Percentiles rank a stretch among this genome's conserved stretches.
Conservation (phyloP, 2,113 vertebrate genomes). For the Phrynosoma blainvillii region DNA sequence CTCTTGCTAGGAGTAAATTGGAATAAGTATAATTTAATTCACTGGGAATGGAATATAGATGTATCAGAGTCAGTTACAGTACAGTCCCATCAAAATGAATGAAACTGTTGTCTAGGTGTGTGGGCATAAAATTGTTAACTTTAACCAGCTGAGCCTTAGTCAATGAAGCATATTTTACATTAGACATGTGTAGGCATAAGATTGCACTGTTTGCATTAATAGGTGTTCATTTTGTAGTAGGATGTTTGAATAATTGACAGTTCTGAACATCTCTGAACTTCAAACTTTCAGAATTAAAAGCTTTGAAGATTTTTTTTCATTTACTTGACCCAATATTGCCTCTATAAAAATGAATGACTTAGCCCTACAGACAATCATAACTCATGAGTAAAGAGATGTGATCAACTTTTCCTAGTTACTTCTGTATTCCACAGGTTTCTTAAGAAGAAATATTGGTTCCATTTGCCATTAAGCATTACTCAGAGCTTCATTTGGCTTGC, state of each 20-base stretch:
- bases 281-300: constrained; percentile 21
- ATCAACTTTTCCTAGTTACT: constrained; percentile 53
- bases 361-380: constrained; percentile 41
- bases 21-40: not conserved
- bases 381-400: constrained; percentile 33
- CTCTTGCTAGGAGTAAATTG: too few species aligned
- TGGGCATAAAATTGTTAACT: not conserved
- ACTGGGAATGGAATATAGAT: not conserved
- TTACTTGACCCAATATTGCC: constrained; percentile 10
- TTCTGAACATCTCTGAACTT: constrained; percentile 44
- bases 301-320: constrained; percentile 21
- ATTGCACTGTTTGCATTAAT: not conserved
- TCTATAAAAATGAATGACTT: constrained; percentile 31
- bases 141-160: not conserved
- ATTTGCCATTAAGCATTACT: constrained; percentile 65
- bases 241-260: constrained; percentile 38
- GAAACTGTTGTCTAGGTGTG: not conserved
- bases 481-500: constrained; percentile 58
- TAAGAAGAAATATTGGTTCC: constrained; percentile 65
- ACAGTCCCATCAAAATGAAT: not conserved
- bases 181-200: not conserved
- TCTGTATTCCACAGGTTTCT: constrained; percentile 72
- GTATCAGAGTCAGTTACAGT: not conserved
- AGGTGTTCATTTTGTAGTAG: not conserved
- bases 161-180: not conserved